Evolutionary conservation across 2,113 vertebrate species (phyloP).

Genomic region (Gopherus flavomarginatus): DNA sequence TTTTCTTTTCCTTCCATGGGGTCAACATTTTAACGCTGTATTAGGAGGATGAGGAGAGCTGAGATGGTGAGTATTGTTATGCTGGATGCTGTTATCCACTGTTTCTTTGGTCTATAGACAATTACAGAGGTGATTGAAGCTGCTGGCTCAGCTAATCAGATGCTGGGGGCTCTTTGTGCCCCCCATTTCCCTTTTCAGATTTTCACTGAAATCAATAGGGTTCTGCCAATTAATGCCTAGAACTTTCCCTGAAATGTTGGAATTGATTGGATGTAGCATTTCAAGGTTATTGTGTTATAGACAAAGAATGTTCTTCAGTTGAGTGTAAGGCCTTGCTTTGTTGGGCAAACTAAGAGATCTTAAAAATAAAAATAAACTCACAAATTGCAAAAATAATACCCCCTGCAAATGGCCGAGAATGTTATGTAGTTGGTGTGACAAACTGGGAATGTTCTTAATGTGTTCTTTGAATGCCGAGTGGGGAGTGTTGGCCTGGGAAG

Average conservation of each 20-base stretch:
- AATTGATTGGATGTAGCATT: not conserved
- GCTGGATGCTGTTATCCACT: not conserved
- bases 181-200: not conserved
- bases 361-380: not conserved
- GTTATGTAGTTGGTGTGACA: not conserved
- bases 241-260: not conserved
- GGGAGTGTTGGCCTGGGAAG: too few species aligned
- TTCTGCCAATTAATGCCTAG: not conserved
- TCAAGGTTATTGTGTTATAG: not conserved
- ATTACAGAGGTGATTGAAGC: rapidly evolving
- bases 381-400: not conserved
- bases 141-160: not conserved
- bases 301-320: not conserved
- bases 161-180: not conserved
- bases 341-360: not conserved
- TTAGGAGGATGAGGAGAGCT: not conserved
- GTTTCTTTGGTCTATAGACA: not conserved
- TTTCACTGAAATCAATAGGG: not conserved
- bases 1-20: not conserved
- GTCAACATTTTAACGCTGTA: not conserved
- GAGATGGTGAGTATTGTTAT: not conserved
- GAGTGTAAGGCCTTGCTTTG: not conserved
- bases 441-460: too few species aligned
- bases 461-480: too few species aligned
- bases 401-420: not conserved